Evolutionary conservation across 1,140 invertebrate species (phyloP), one percentile per base, ranked within the genome.

Genomic region (Druon quercuslanigerum): DNA sequence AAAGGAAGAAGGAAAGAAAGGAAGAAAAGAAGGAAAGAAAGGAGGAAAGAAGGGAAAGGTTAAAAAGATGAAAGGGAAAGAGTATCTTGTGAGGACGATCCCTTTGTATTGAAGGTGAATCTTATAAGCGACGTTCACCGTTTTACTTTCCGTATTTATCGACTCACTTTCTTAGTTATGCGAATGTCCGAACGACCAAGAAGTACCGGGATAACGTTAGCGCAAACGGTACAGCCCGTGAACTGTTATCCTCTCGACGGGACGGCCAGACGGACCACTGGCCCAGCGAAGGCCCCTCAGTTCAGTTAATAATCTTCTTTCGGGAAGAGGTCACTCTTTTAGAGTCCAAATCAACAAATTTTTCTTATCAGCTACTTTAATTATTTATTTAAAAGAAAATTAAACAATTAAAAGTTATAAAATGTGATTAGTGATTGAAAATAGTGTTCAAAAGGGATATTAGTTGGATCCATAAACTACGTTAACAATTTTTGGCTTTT

Each of bases 211-310:
- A 86, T 88, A 88, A 86, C 87, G 86, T 84, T 87, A 87, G 82
- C 83, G 80, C 79, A 75, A 87, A 88, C 87, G 87, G 86, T 88
- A 88, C 84, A 86, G 50, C 77, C 79, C 66, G 79, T 87, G 86
- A 86, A 88, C 87, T 88, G 87, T 88, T 88, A 88, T 87, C 85
- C 83, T 50, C 71, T 70, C 73, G 76, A 80, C 78, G 82, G 82
- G 57, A 80, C 78, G 82, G 82, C 57, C 82, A 78, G 79, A 77
- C 76, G 79, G 56, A 80, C 79, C 83, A 85, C 85, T 78, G 87
- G 81, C 87, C 85, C 82, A 83, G 82, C 86, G 87, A 74, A 85
- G 75, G 86, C 82, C 78, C 74, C 81, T 85, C 85, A 80, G 82
- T 86, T 85, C 78, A 77, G 76, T 80, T 77, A 84, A 87, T 84